A percentile compares a stretch with the other conserved stretches of the same genome.
Evolutionary conservation across 2,888 invertebrate genomes (phyloP).

Genomic region (Agrenia bidenticulata): DNA sequence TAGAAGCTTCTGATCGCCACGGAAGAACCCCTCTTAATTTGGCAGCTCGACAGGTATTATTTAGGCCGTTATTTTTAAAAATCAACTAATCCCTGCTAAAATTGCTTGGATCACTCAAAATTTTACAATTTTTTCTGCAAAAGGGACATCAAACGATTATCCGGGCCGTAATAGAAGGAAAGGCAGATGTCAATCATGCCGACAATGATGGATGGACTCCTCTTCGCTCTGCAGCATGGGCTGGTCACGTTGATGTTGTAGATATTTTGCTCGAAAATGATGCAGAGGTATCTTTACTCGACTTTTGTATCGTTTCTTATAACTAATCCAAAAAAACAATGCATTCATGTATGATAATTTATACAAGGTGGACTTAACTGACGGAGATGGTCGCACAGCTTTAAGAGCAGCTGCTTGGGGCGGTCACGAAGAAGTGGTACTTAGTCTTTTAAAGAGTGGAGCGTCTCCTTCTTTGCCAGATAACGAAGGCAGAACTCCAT

Average conservation of each 20-base stretch:
- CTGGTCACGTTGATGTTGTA: conserved; percentile 72
- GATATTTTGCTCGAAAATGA: conserved; percentile 63
- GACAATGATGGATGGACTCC: conserved; percentile 89
- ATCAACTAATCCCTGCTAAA: not conserved
- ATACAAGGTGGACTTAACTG: conserved; percentile 72
- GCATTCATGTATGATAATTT: no score
- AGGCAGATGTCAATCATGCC: conserved; percentile 73
- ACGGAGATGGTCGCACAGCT: conserved; percentile 84
- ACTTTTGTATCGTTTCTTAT: no score
- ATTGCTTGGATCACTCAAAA: not conserved
- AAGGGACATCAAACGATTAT: conserved; percentile 73
- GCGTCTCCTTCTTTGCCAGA: conserved; percentile 81
- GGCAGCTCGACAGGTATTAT: conserved; percentile 66
- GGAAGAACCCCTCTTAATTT: conserved; percentile 85
- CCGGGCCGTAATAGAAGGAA: conserved; percentile 61
- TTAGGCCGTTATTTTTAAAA: not conserved
- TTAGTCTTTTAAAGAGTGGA: conserved; percentile 59
- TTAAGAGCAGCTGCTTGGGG: conserved; percentile 92
- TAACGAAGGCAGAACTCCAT: conserved; percentile 85
- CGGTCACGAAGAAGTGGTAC: conserved; percentile 72
- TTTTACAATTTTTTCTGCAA: conserved; percentile 10
- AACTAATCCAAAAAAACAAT: no score
- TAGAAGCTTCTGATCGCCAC: conserved; percentile 57
- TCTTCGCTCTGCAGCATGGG: conserved; percentile 90
- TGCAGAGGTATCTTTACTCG: conserved; percentile 54